Evolutionary conservation across 2,888 invertebrate genomes (phyloP).

Genomic region (Polylopha cassiicola): DNA sequence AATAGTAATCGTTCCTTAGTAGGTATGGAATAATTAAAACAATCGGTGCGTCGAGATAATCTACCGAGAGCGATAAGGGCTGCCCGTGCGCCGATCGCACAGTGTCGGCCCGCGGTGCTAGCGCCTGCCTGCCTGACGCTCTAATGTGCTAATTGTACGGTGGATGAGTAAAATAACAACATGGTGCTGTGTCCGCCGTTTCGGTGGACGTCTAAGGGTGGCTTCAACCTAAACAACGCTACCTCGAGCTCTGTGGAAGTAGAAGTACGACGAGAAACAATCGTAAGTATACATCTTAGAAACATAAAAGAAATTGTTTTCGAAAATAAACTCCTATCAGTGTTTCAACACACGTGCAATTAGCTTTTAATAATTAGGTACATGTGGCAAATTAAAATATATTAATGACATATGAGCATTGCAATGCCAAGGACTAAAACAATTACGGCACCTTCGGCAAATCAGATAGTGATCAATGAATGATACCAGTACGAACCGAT

Average conservation of each 20-base stretch:
- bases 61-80: conserved; percentile 60
- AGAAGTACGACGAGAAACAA: conserved; percentile 50
- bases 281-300: conserved; percentile 27
- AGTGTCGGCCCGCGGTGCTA: conserved; percentile 54
- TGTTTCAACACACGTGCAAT: too few species aligned
- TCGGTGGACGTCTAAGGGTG: conserved; percentile 57
- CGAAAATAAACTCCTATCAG: conserved; percentile 23
- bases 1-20: conserved; percentile 60
- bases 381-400: too few species aligned
- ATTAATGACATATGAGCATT: too few species aligned
- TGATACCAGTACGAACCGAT: too few species aligned
- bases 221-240: conserved; percentile 51
- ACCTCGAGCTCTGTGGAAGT: conserved; percentile 29
- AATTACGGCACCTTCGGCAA: too few species aligned
- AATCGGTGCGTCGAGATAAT: conserved; percentile 70
- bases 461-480: too few species aligned
- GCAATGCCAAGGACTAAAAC: too few species aligned
- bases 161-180: conserved; percentile 23
- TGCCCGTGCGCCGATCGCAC: conserved; percentile 48
- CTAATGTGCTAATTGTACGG: conserved; percentile 9
- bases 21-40: conserved; percentile 73
- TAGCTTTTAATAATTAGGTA: too few species aligned
- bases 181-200: conserved; percentile 73
- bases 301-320: conserved; percentile 25
- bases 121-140: conserved; percentile 51